A percentile compares a stretch with the other conserved stretches of the same genome.
phyloP scores from a whole-genome alignment of 2,797 vertebrate species.

The Gallirallus australis region DNA sequence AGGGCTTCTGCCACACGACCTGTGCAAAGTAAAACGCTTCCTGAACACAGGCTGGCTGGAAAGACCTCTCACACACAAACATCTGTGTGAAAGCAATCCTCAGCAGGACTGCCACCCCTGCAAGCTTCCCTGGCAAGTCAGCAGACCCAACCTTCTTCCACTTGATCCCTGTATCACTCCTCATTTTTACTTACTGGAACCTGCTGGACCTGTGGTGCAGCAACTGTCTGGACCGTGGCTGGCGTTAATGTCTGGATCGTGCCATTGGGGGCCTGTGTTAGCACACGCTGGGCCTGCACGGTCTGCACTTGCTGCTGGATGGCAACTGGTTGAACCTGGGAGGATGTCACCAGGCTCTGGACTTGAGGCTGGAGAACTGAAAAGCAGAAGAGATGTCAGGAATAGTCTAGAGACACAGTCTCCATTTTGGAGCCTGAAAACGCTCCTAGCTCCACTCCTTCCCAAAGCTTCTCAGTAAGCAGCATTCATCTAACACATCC shows the following conservation, averaged over 20 bases:
- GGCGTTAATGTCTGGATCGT: conserved; percentile 82
- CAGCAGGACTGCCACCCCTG: not conserved
- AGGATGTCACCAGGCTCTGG: conserved; percentile 92
- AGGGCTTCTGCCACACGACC: not conserved
- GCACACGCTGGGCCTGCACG: conserved; percentile 84
- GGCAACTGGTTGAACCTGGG: conserved; percentile 91
- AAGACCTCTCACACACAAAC: not conserved
- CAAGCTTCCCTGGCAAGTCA: not conserved
- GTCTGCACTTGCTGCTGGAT: conserved; percentile 93
- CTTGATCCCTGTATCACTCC: not conserved
- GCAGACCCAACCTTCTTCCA: not conserved
- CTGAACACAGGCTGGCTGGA: not conserved
- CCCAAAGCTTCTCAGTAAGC: not conserved
- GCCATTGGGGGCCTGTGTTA: conserved; percentile 85
- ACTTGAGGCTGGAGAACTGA: conserved; percentile 95
- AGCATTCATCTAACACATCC: not conserved
- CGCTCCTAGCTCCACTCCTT: not conserved
- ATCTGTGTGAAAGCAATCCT: not conserved
- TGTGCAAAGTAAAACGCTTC: not conserved
- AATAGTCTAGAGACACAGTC: not conserved
- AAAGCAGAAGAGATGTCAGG: conserved; percentile 36
- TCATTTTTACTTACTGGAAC: conserved; percentile 78
- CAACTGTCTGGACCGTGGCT: conserved; percentile 86
- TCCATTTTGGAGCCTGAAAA: not conserved
- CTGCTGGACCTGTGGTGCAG: conserved; percentile 93